Conservation (phyloP, 2,888 invertebrate species). For the Limnephilus auricula region DNA sequence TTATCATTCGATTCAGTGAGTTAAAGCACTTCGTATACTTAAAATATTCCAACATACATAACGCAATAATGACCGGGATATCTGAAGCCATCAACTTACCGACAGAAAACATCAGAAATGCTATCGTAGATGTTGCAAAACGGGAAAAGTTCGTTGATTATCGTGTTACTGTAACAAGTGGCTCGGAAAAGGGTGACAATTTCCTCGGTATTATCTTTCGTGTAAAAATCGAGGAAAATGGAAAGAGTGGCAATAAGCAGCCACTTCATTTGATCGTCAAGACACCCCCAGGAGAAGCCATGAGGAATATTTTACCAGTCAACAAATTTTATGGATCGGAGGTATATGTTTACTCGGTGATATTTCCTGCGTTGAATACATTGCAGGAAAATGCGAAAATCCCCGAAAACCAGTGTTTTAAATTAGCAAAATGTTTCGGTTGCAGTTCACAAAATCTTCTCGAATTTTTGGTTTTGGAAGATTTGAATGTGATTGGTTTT, state of each 20-base stretch:
- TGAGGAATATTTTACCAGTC: conserved; percentile 35
- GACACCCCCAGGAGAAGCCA: conserved; percentile 16
- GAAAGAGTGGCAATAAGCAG: conserved; percentile 18
- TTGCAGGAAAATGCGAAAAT: conserved; percentile 63
- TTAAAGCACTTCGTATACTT: no score
- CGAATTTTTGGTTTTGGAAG: conserved; percentile 58
- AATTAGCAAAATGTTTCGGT: conserved; percentile 45
- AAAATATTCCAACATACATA: no score
- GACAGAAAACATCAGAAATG: conserved; percentile 24
- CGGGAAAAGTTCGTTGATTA: conserved; percentile 24
- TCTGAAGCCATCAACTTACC: neutral
- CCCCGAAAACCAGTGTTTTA: conserved; percentile 35
- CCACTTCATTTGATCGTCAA: conserved; percentile 50
- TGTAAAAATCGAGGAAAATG: conserved; percentile 38
- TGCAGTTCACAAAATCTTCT: conserved; percentile 34
- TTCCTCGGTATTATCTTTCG: conserved; percentile 53
- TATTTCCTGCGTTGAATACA: conserved; percentile 51
- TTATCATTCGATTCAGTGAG: neutral
- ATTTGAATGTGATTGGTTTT: conserved; percentile 52
- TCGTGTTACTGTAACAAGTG: neutral
- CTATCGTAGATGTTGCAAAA: conserved; percentile 37
- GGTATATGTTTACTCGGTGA: conserved; percentile 41
- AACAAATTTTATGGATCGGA: conserved; percentile 51
- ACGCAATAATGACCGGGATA: no score
- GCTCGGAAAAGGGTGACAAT: conserved; percentile 56